Evolutionary conservation across 2,113 vertebrate genomes (phyloP), one percentile per base, ranked within the genome.

Genomic region (Austrofundulus limnaeus): DNA sequence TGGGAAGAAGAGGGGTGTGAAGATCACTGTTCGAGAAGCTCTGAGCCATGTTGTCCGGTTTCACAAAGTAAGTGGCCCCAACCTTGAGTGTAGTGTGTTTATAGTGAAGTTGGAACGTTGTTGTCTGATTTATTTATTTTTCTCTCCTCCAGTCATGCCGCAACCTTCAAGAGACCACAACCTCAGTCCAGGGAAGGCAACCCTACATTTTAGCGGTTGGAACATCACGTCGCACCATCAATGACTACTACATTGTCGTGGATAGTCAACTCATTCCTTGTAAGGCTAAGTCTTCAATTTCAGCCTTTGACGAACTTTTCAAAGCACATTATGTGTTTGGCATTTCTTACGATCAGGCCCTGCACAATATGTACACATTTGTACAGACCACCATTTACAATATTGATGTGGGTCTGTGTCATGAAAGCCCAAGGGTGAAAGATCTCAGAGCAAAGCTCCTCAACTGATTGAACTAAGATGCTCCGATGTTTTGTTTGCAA

Each of bases 371-470:
- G 17, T 54, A 54, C 31, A 54, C 51, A 37, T 57, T 58, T 28
- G 21, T 57, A 15, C 38, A 57, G 1, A 43, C 38, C 21, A 42
- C 54, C 37, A 42, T 56, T 12, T 56, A 42, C 21, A 58, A 45
- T 12, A 25, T 43, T 9, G 23, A 57, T 25, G 55, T 57, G 1
- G 55, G 55, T 6, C 39, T 43, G 10, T n/a, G 6, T 19, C 21
- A 25, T 5, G 55, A 58, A 58, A 43, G 14, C 11, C 55, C 55
- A 1, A 57, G 55, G 11, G 55, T 57, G 2, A 57, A 57, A 39
- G 55, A 34, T 2, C 28, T 54, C 2, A 54, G 31, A 20, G 28
- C 51, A 19, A 54, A 19, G 11, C 25, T 53, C 28, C 51, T 53
- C 17, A 34, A 53, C 28, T 34, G 6, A 25, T 11, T 17, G 5